Conservation (phyloP, 2,113 vertebrate genomes). For the Cyanoramphus novaezelandiae region DNA sequence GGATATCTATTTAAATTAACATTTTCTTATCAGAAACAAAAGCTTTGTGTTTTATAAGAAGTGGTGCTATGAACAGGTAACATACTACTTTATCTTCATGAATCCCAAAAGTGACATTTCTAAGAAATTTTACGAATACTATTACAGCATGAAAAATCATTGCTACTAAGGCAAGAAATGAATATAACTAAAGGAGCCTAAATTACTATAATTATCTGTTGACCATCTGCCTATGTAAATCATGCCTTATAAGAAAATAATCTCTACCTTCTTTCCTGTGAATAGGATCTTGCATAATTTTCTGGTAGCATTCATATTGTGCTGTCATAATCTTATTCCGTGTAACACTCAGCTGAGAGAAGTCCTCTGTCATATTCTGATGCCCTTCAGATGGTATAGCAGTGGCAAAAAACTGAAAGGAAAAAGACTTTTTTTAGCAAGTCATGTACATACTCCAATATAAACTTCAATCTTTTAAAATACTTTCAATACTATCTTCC, state of each 20-base stretch:
- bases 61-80: background rate
- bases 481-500: background rate
- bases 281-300: conserved; percentile 86
- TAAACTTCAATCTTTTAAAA: background rate
- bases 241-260: background rate
- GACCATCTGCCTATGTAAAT: background rate
- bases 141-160: background rate
- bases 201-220: background rate
- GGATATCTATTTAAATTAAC: background rate
- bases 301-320: conserved; percentile 97
- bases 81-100: background rate
- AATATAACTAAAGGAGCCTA: background rate
- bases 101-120: background rate
- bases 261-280: conserved; percentile 72
- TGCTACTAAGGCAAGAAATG: background rate
- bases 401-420: conserved; percentile 70
- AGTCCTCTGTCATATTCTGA: background rate
- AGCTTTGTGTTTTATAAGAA: background rate
- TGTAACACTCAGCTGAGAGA: conserved; percentile 76
- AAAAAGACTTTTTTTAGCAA: background rate
- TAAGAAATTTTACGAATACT: background rate
- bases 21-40: background rate
- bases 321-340: conserved; percentile 94
- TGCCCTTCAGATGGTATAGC: conserved; percentile 70
- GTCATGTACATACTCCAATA: background rate